Conservation (phyloP, 2,797 vertebrate genomes). For the Cetoscarus ocellatus region DNA sequence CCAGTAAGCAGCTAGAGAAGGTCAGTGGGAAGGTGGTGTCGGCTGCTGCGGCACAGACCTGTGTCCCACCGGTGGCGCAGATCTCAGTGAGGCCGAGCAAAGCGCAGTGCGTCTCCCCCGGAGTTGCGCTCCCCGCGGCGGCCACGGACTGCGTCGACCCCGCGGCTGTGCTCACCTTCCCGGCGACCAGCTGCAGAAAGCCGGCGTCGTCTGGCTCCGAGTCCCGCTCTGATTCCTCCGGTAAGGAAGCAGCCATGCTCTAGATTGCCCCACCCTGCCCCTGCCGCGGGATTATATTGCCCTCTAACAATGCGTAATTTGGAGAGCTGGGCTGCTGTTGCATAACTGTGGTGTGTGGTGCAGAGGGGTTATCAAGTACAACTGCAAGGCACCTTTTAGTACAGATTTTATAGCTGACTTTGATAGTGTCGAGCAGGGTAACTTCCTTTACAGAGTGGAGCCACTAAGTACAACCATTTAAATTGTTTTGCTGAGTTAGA, state of each 20-base stretch:
- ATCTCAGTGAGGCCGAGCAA: conserved; percentile 60
- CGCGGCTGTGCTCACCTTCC: conserved; percentile 90
- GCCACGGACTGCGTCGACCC: conserved; percentile 89
- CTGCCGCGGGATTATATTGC: conserved; percentile 54
- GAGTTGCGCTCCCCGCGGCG: conserved; percentile 41
- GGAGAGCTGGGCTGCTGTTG: conserved; percentile 48
- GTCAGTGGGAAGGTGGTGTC: conserved; percentile 85
- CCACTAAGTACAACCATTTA: too few relatives aligned
- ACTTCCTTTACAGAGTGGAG: too few relatives aligned
- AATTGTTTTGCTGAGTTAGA: too few relatives aligned
- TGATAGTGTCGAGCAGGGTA: conserved; percentile 31
- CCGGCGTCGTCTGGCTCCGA: conserved; percentile 93
- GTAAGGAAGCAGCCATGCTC: conserved; percentile 85
- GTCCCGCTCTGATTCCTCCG: conserved; percentile 95
- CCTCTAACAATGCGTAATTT: conserved; percentile 73
- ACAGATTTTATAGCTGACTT: conserved; percentile 11
- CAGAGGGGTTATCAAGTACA: conserved; percentile 58
- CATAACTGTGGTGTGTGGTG: conserved; percentile 55
- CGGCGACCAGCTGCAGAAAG: conserved; percentile 86
- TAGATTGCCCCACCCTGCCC: conserved; percentile 64
- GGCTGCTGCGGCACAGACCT: conserved; percentile 57
- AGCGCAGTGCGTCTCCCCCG: conserved; percentile 72
- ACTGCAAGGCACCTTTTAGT: conserved; percentile 9
- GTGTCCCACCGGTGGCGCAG: conserved; percentile 54
- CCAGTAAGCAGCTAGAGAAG: conserved; percentile 92